Conservation (phyloP, 2,888 invertebrate genomes). For the Gastracanthus pulcherrimus region DNA sequence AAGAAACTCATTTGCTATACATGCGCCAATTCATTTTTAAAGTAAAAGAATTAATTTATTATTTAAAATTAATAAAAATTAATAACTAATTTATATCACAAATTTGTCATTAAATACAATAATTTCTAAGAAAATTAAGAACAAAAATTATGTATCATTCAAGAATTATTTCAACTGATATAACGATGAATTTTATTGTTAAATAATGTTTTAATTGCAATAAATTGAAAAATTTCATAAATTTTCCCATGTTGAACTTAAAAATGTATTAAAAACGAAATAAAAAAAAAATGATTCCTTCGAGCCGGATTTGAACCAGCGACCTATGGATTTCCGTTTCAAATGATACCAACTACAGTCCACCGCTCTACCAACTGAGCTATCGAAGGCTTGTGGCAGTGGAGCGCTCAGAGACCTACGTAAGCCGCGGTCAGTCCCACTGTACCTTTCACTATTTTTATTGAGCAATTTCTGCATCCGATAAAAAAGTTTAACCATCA, state of each 20-base stretch:
- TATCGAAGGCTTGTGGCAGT: slow-evolving; percentile 72
- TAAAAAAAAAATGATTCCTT: slow-evolving; percentile 65
- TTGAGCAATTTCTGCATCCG: not conserved
- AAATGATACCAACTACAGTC: slow-evolving; percentile 74
- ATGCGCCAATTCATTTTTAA: not conserved
- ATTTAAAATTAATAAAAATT: not conserved
- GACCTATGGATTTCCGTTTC: slow-evolving; percentile 73
- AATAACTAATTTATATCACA: not conserved
- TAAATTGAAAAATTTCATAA: not conserved
- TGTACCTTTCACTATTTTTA: not conserved
- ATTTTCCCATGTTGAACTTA: not conserved
- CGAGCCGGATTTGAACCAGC: slow-evolving; percentile 76
- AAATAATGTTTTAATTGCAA: not conserved
- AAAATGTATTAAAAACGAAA: not conserved
- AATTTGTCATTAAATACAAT: too few relatives aligned
- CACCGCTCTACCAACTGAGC: slow-evolving; percentile 78
- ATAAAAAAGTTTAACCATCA: too few relatives aligned
- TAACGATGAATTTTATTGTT: not conserved
- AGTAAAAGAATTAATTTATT: too few relatives aligned
- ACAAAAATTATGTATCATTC: too few relatives aligned
- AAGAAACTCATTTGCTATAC: too few relatives aligned
- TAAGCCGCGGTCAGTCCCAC: not conserved
- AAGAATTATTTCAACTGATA: not conserved
- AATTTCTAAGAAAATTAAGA: too few relatives aligned
- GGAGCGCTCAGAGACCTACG: not conserved